These are phyloP conservation scores for Hippopotamyrus pictus DNA, from an alignment of 2,797 vertebrate genomes.

Conservation along the genomic window DNA sequence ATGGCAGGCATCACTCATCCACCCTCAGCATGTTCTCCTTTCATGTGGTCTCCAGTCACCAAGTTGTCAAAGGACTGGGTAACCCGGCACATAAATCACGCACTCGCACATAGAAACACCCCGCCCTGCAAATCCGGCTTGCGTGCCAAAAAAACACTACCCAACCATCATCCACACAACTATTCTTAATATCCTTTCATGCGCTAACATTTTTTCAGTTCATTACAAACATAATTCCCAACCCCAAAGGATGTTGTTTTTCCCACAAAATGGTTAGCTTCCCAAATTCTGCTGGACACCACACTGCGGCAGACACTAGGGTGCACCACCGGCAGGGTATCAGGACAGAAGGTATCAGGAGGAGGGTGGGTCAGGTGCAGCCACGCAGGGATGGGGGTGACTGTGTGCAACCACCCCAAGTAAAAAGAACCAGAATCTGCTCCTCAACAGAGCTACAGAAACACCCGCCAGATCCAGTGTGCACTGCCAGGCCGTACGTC, in stretches of 20 bases:
- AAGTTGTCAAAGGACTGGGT: neutral
- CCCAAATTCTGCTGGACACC: conserved; percentile 17
- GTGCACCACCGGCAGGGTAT: neutral
- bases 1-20: neutral
- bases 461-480: neutral
- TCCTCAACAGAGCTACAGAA: neutral
- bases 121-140: conserved; percentile 28
- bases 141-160: neutral
- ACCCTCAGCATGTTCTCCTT: neutral
- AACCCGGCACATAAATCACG: conserved; percentile 17
- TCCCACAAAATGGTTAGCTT: neutral
- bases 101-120: conserved; percentile 13
- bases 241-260: neutral
- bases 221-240: neutral
- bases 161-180: conserved; percentile 27
- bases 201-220: neutral
- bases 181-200: conserved; percentile 14
- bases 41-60: neutral
- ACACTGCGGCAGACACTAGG: conserved; percentile 19
- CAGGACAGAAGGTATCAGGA: neutral
- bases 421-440: neutral
- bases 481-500: neutral
- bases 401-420: neutral
- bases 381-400: neutral
- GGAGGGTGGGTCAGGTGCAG: neutral